Evolutionary conservation across 30 jellyfish, hydroid and myxozoan species (phyloP), one percentile per base, ranked within the genome.

Genomic region (Cassiopea xamachana): DNA sequence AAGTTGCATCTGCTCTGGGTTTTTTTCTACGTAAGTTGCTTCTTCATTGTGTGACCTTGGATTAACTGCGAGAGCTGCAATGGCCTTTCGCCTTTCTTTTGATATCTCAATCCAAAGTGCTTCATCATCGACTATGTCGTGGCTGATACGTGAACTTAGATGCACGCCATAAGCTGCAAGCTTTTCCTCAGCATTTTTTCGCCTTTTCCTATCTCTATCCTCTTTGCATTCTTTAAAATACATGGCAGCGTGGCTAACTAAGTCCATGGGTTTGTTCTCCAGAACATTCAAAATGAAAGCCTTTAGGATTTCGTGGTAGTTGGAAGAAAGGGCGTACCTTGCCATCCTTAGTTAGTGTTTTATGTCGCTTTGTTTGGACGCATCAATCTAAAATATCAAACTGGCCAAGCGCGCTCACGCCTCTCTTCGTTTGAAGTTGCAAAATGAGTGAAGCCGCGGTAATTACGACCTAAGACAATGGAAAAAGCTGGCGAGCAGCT

Each of bases 61-160:
- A 60, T 95, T 97, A 82, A 92, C 69, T 3, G 98, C 91, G 75
- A 89, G 96, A 1, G 97, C 98, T 47, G 98, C 98, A 16, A 95
- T 96, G 7, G 98, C 98, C 48, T 69, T 91, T 83, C 98, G 86
- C 77, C 98, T 77, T n/a, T 94, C 98, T 49, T 79, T 48, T 48
- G 97, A 98, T 77, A 88, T 90, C 2, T 81, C 88, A 4, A 48
- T 85, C 79, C 82, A 73, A 9, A 60, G 85, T 3, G n/a, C 80
- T 13, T 89, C 92, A 3, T 80, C 96, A 48, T 71, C 77, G 17
- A 46, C 1, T 39, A 39, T 58, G 1, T 70, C 90, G 7, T 51
- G 2, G 43, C 18, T n/a, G 39, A 64, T 27, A 47, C 5, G n/a
- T 13, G 71, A 45, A n/a, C 82, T 45, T 17, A 82, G 48, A 68